A percentile compares a stretch with the other conserved stretches of the same genome.
Evolutionary conservation across 2,797 vertebrate species (phyloP).

Genomic region (Hydrolagus colliei): DNA sequence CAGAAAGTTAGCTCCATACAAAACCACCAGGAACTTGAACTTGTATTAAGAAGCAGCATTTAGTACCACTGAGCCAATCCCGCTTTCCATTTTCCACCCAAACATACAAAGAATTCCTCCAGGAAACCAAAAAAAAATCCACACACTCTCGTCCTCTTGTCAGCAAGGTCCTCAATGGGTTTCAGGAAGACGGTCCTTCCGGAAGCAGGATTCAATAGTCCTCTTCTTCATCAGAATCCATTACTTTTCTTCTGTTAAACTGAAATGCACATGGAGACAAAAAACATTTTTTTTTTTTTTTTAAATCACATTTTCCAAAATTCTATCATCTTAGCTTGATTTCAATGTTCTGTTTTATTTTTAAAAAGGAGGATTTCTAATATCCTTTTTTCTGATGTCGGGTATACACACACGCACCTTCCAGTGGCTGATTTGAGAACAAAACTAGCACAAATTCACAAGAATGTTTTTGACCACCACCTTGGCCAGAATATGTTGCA

Average conservation of each 20-base stretch:
- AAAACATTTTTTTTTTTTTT: too few relatives aligned
- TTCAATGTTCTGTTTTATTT: too few relatives aligned
- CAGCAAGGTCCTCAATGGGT: background rate
- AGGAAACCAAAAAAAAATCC: background rate
- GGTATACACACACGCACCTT: too few relatives aligned
- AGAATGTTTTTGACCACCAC: too few relatives aligned
- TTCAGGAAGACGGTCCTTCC: background rate
- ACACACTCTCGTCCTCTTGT: background rate
- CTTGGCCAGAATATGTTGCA: too few relatives aligned
- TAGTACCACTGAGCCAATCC: background rate
- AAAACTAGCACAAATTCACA: too few relatives aligned
- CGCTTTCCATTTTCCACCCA: background rate
- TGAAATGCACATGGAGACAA: conserved; percentile 45
- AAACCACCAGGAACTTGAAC: background rate
- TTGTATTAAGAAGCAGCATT: background rate
- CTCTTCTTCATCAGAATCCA: conserved; percentile 96
- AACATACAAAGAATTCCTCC: conserved; percentile 11
- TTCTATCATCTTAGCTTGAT: background rate
- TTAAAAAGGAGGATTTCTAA: too few relatives aligned
- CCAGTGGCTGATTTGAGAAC: too few relatives aligned
- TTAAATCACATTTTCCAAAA: background rate
- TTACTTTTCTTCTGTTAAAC: conserved; percentile 91
- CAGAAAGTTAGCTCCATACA: background rate
- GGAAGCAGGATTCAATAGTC: conserved; percentile 50
- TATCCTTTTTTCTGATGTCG: too few relatives aligned